phyloP scores from a whole-genome alignment of 2,888 invertebrate genomes.

The Lamellibrachia satsuma region DNA sequence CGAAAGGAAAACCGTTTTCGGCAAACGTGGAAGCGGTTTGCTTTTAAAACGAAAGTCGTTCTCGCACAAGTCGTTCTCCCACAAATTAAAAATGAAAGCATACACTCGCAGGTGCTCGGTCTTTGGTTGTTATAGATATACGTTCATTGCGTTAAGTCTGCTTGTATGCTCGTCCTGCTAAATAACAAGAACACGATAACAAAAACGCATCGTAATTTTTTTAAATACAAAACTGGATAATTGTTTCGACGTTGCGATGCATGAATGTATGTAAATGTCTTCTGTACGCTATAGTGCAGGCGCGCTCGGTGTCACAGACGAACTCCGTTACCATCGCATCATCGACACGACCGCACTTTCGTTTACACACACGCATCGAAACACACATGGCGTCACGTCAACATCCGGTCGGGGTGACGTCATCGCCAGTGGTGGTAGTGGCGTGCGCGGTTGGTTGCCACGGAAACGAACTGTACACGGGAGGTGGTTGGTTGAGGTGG shows the following conservation, averaged over 20 bases:
- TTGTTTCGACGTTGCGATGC: neutral
- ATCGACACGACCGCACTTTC: neutral
- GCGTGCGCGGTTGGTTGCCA: conserved; percentile 10
- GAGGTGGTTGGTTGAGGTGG: conserved; percentile 2
- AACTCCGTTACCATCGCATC: neutral
- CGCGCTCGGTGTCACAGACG: neutral
- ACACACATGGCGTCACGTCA: conserved; percentile 12
- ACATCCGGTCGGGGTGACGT: conserved; percentile 11
- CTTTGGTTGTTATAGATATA: neutral
- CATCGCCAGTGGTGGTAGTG: neutral
- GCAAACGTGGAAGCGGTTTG: conserved; percentile 10
- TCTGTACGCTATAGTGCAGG: neutral
- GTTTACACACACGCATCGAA: neutral
- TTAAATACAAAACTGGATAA: neutral
- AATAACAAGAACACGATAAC: neutral
- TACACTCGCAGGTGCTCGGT: neutral
- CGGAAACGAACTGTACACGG: conserved; percentile 13
- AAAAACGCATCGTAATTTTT: neutral
- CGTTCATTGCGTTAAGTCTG: neutral
- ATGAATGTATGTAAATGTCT: conserved; percentile 1
- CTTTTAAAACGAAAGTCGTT: neutral
- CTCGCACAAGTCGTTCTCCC: neutral
- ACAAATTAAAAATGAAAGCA: neutral
- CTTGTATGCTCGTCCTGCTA: neutral
- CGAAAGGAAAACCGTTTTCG: neutral